A percentile compares a stretch with the other conserved stretches of the same genome.
Evolutionary conservation across 2,797 vertebrate species (phyloP).

Genomic region (Anguilla pacifica): DNA sequence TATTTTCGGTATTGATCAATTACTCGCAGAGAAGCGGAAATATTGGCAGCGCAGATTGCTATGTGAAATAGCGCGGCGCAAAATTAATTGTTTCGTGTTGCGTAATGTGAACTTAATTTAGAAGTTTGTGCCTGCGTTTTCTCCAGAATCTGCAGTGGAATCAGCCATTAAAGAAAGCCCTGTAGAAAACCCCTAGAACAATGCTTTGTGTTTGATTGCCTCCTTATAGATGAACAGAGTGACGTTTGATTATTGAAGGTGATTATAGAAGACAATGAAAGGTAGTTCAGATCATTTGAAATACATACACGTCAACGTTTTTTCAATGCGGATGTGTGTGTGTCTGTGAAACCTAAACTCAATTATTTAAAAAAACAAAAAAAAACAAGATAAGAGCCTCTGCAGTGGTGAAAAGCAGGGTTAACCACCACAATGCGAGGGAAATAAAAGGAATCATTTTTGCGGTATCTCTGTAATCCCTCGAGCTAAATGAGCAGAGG

Average conservation of each 20-base stretch:
- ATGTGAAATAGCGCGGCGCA: constrained; percentile 29
- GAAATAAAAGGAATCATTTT: constrained; percentile 65
- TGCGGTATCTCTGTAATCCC: constrained; percentile 77
- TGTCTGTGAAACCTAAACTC: constrained; percentile 41
- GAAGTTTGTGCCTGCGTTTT: not conserved
- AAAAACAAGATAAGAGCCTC: not conserved
- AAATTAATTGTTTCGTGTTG: constrained; percentile 29
- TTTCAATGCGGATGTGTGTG: not conserved
- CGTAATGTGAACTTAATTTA: constrained; percentile 20
- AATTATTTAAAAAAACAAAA: constrained; percentile 19
- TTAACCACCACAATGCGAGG: constrained; percentile 32
- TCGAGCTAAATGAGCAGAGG: constrained; percentile 81
- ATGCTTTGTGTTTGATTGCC: not conserved
- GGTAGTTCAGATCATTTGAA: not conserved
- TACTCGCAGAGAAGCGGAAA: constrained; percentile 32
- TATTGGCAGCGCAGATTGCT: constrained; percentile 35
- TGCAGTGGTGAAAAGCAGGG: constrained; percentile 22
- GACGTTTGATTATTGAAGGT: constrained; percentile 5
- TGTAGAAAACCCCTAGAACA: not conserved
- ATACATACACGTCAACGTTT: not conserved
- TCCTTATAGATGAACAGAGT: not conserved
- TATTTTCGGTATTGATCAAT: constrained; percentile 39
- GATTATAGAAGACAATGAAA: not conserved
- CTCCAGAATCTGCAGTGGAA: not conserved
- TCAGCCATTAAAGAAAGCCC: not conserved